Base-by-base conservation (phyloP, 2,797 vertebrate genomes). In the Etheostoma perlongum region DNA sequence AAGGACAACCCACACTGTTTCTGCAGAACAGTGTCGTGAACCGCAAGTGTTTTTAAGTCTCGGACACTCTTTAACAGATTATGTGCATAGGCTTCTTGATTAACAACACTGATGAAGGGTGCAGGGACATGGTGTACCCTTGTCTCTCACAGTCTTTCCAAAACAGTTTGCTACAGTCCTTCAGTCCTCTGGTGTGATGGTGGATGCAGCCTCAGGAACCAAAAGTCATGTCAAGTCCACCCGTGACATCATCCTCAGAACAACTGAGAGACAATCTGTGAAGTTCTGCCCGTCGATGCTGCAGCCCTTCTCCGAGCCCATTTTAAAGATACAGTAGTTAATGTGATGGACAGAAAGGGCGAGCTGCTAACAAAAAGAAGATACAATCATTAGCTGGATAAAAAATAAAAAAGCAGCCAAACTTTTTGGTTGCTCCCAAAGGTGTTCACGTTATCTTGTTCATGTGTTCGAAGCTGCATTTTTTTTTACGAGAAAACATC, bases 351-450 rank as follows among this genome's bases (percentile, higher is more conserved):
- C 70, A 79, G 72, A 86, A 82, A 81, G 19, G 70, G 72, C 36
- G 67, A 88, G 88, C 84, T 85, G 85, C 87, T 88, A 67, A 84
- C 51, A 81, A 79, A 48, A 81, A 16, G 10, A 58, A 80, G 74
- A 82, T 93, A 93, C 92, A 93, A 94, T 94, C 91, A 91, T 92
- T 69, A 88, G 91, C 89, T 90, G 88, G 85, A 85, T 86, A 60
- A 70, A 78, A 81, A 73, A 51, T 40, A 61, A 72, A 77, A 62
- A 74, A 83, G 61, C 75, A 81, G 78, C 67, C 66, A 75, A 78
- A 70, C 48, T 13, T 44, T 58, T 74, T 76, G 75, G 65, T 62
- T 75, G 81, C 82, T 78, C 44, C 63, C 21, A 72, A 68, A 72
- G n/a, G 55, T 80, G n/a, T 83, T 84, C 73, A 83, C 79, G 27